phyloP scores from a whole-genome alignment of 2,113 vertebrate species.

The Coregonus clupeaformis region DNA sequence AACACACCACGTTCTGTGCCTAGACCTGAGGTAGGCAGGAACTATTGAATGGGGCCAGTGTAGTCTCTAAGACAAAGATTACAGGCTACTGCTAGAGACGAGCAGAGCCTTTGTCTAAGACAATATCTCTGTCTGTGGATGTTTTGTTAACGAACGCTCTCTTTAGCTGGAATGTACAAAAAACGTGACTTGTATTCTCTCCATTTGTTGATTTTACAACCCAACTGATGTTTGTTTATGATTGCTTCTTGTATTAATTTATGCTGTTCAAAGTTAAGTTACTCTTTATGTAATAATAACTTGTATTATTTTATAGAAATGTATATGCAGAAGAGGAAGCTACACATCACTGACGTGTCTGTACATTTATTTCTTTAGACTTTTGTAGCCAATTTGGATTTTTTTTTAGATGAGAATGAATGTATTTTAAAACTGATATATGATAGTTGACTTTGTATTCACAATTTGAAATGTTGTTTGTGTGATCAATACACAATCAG shows the following conservation, averaged over 20 bases:
- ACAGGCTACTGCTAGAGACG: too few relatives aligned
- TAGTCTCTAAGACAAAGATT: too few relatives aligned
- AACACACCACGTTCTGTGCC: too few relatives aligned
- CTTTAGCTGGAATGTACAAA: neutral
- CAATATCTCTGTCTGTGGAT: too few relatives aligned
- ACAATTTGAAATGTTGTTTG: conserved; percentile 2
- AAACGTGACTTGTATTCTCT: neutral
- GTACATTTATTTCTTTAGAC: too few relatives aligned
- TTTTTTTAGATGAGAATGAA: too few relatives aligned
- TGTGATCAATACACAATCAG: too few relatives aligned
- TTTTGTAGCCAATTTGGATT: too few relatives aligned
- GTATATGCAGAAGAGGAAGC: conserved; percentile 3
- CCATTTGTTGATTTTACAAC: neutral
- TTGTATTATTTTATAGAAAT: conserved; percentile 3
- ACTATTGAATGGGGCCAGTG: too few relatives aligned
- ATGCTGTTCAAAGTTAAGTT: conserved; percentile 12
- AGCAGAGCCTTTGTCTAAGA: too few relatives aligned
- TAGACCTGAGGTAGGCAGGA: too few relatives aligned
- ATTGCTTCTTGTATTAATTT: conserved; percentile 9
- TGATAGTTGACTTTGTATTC: neutral
- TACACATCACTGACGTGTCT: neutral
- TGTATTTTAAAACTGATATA: neutral
- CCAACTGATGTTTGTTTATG: neutral
- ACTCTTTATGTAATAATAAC: conserved; percentile 7
- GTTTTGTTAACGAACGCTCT: neutral